Percentiles rank a stretch among this genome's conserved stretches.
Evolutionary conservation across 2,888 invertebrate species (phyloP).

Genomic region (Acronicta leporina): DNA sequence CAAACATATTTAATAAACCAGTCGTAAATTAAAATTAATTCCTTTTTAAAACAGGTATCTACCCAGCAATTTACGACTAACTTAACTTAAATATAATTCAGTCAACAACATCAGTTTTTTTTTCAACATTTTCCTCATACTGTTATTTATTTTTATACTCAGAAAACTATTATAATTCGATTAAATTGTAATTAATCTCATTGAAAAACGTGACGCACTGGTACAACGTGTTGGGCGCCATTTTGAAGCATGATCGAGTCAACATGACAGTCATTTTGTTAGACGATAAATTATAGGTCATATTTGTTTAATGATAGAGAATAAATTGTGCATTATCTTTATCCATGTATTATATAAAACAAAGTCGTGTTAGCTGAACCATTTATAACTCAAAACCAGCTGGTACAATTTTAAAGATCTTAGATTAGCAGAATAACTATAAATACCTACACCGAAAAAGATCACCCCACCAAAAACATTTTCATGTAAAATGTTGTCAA

Average conservation of each 20-base stretch:
- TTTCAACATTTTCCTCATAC: slow-evolving; percentile 68
- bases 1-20: background rate
- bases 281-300: slow-evolving; percentile 29
- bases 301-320: slow-evolving; percentile 15
- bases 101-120: background rate
- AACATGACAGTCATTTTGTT: slow-evolving; percentile 25
- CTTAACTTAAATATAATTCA: slow-evolving; percentile 2
- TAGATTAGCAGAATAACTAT: too few species aligned
- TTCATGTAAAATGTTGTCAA: too few species aligned
- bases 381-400: too few species aligned
- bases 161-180: slow-evolving; percentile 69
- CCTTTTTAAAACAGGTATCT: slow-evolving; percentile 6
- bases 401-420: too few species aligned
- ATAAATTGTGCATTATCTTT: slow-evolving; percentile 11
- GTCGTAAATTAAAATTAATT: slow-evolving; percentile 1
- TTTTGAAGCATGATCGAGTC: slow-evolving; percentile 24
- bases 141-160: slow-evolving; percentile 47
- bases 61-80: background rate
- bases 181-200: slow-evolving; percentile 74
- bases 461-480: too few species aligned
- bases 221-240: slow-evolving; percentile 34
- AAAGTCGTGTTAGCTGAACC: too few species aligned
- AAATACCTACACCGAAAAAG: too few species aligned
- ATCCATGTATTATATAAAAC: too few species aligned
- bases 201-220: slow-evolving; percentile 46